These are phyloP conservation scores for Enteromius unitaeniatus DNA, from an alignment of 2,797 vertebrate species.

Conservation along the genomic window DNA sequence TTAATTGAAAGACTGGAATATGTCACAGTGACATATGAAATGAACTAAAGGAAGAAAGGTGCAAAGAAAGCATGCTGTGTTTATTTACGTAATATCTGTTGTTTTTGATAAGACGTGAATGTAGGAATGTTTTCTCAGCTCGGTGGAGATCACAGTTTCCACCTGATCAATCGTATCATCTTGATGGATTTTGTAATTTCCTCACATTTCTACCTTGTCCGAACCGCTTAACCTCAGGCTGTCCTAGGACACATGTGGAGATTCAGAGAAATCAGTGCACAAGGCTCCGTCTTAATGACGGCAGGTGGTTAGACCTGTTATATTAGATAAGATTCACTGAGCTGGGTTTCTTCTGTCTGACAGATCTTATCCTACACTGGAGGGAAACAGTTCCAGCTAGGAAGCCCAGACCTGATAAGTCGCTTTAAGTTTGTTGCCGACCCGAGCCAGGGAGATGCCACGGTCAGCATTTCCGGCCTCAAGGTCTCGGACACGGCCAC, in stretches of 20 bases:
- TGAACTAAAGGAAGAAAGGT: background rate
- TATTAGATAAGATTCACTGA: slow-evolving; percentile 50
- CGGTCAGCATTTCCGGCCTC: slow-evolving; percentile 78
- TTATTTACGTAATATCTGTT: background rate
- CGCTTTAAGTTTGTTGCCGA: slow-evolving; percentile 77
- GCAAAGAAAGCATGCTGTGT: background rate
- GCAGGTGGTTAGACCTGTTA: slow-evolving; percentile 60
- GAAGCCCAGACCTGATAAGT: slow-evolving; percentile 71
- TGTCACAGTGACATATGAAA: background rate
- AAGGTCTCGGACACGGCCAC: slow-evolving; percentile 81
- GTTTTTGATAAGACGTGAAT: slow-evolving; percentile 15
- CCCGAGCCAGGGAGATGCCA: slow-evolving; percentile 84
- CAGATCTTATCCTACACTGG: slow-evolving; percentile 87
- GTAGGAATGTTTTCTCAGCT: background rate
- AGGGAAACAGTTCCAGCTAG: slow-evolving; percentile 73
- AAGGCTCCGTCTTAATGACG: background rate
- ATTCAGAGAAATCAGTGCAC: background rate
- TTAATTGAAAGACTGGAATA: background rate
- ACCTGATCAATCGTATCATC: slow-evolving; percentile 14
- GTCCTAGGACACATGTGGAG: background rate
- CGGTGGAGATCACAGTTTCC: background rate
- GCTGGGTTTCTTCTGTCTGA: slow-evolving; percentile 50
- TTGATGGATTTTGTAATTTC: slow-evolving; percentile 9
- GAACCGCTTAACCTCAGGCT: background rate
- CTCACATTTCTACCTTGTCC: slow-evolving; percentile 11